Evolutionary conservation across 2,888 invertebrate species (phyloP), one percentile per base, ranked within the genome.

Genomic region (Smittia sp.): DNA sequence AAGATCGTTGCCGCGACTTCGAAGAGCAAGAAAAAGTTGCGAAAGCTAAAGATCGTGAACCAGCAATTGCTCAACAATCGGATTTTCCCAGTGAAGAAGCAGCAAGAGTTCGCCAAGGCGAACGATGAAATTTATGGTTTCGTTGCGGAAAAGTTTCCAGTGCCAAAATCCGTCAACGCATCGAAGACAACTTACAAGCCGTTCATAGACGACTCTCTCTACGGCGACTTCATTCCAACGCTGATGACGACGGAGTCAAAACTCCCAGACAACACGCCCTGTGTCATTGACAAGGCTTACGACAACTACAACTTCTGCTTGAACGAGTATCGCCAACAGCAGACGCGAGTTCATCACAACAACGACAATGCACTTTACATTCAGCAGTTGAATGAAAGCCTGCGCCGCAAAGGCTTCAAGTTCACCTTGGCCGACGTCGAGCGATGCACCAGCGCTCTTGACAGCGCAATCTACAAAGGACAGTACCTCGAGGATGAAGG

Each of bases 181-280:
- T 1, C 18, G 11, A 72, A 72, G 38, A 32, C 72, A 58, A 54
- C 62, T 24, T 76, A 76, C 41, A 74, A 74, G 18, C 62, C 74
- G 20, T 76, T 74, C 38, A 54, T 69, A 32, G 75, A 75, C 63
- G 75, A 75, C 13, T 63, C 68, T 22, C 38, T 76, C 11, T 76
- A 76, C 38, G 58, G 74, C 65, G 75, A 74, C n/a, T 74, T 75
- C 13, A 66, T 73, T 27, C 65, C 65, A 25, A 73, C 27, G 46
- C 32, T 73, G 41, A 73, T 65, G 65, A 73, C 66, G 22, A 66
- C 54, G 32, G 46, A 68, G 18, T 20, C 32, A 18, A 73, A 52
- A 66, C 24, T 73, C 9, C 52, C 66, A 27, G 46, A 11, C 25
- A 27, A 66, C 41, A 25, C 67, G 22, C 58, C 67, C 25, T 32